Conservation (phyloP, 2,113 vertebrate species). For the Empidonax alnorum region DNA sequence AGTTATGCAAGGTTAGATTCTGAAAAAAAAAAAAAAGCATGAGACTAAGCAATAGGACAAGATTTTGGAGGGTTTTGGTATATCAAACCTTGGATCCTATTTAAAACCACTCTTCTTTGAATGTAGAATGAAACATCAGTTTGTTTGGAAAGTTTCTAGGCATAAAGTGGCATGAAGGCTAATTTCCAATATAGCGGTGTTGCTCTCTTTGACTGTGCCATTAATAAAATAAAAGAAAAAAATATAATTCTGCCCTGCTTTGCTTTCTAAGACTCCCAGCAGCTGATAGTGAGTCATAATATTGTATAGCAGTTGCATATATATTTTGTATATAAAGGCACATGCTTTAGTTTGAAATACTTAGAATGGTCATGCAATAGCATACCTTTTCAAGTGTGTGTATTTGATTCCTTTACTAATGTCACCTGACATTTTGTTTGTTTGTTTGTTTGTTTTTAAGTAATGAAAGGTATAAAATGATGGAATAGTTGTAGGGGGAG, state of each 20-base stretch:
- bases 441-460: background rate
- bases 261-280: background rate
- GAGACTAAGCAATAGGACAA: background rate
- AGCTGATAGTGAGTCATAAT: background rate
- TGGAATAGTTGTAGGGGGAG: background rate
- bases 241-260: background rate
- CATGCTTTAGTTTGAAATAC: background rate
- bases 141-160: background rate
- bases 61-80: background rate
- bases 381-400: background rate
- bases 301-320: background rate
- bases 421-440: background rate
- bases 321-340: background rate
- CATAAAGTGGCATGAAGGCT: background rate
- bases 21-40: background rate
- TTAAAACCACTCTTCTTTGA: background rate
- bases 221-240: background rate
- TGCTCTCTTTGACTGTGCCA: background rate
- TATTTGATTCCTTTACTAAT: background rate
- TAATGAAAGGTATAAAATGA: background rate
- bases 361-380: background rate
- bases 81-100: background rate
- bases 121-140: background rate
- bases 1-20: background rate
- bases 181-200: background rate